phyloP scores from a whole-genome alignment of 2,797 vertebrate species.

The Natrix natrix region DNA sequence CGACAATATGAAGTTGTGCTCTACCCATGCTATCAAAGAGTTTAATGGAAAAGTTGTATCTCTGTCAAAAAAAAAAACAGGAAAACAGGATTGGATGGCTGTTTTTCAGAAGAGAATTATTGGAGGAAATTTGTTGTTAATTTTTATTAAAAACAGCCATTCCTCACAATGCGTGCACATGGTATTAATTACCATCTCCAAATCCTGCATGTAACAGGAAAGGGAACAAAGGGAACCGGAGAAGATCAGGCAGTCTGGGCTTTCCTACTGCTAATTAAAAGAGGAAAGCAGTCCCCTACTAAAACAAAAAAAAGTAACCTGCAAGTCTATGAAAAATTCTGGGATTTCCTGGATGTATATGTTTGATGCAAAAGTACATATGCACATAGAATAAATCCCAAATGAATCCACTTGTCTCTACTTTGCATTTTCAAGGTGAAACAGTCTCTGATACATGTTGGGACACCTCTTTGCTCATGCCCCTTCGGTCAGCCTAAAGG shows the following conservation, averaged over 20 bases:
- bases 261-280: background rate
- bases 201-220: constrained; percentile 53
- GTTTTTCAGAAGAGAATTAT: background rate
- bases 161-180: background rate
- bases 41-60: constrained; percentile 2
- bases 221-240: constrained; percentile 36
- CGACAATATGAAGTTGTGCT: background rate
- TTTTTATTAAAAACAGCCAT: background rate
- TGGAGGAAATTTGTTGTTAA: background rate
- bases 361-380: background rate
- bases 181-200: constrained; percentile 42
- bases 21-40: accelerated
- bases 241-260: background rate
- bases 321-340: background rate
- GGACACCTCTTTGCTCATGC: constrained; percentile 45
- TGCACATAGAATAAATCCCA: background rate
- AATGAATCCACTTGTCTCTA: background rate
- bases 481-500: constrained; percentile 29
- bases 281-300: background rate
- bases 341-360: background rate
- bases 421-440: background rate
- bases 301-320: background rate
- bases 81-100: background rate
- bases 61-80: background rate
- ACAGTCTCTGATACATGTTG: constrained; percentile 25